phyloP scores from a whole-genome alignment of 2,888 invertebrate genomes.

The Tridacna gigas region DNA sequence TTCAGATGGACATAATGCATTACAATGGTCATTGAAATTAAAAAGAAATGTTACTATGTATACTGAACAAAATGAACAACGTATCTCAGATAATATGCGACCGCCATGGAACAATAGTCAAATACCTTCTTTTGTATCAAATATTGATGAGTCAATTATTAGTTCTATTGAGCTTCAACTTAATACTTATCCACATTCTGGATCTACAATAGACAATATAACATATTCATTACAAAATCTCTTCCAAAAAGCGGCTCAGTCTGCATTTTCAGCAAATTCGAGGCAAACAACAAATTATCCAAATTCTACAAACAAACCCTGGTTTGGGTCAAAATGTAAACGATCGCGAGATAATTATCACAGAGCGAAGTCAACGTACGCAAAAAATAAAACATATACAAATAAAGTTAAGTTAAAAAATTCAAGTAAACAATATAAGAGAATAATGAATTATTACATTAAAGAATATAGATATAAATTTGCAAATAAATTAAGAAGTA shows the following conservation, averaged over 20 bases:
- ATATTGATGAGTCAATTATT: too few species aligned
- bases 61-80: too few species aligned
- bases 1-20: constrained; percentile 32
- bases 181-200: too few species aligned
- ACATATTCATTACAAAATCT: too few species aligned
- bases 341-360: constrained; percentile 11
- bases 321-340: constrained; percentile 30
- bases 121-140: too few species aligned
- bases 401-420: neutral
- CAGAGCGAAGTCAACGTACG: constrained; percentile 6
- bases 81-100: too few species aligned
- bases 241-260: too few species aligned
- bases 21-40: too few species aligned
- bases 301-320: constrained; percentile 23
- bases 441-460: constrained; percentile 14
- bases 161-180: too few species aligned
- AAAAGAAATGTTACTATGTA: too few species aligned
- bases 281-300: neutral
- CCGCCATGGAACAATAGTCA: too few species aligned
- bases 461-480: neutral
- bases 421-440: constrained; percentile 24
- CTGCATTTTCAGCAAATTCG: neutral
- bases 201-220: too few species aligned
- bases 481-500: constrained; percentile 14
- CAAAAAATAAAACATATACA: neutral